These are phyloP conservation scores for Pseudeuparius sepicola DNA, from an alignment of 2,888 invertebrate species.

Conservation along the genomic window DNA sequence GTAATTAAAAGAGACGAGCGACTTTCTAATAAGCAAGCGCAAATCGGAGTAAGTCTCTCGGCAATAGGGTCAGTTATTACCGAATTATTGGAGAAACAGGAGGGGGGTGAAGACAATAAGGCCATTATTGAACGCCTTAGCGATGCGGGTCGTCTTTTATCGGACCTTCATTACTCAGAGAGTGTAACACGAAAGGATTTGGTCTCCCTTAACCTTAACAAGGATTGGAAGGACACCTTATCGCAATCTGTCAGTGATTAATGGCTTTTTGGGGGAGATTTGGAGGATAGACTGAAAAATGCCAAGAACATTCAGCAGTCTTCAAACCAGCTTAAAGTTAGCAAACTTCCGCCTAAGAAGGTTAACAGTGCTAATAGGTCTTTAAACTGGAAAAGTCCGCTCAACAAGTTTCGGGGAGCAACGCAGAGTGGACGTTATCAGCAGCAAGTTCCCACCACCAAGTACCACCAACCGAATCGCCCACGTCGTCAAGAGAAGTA, in stretches of 20 bases:
- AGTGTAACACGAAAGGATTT: slow-evolving; percentile 10
- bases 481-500: slow-evolving; percentile 5
- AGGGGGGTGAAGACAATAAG: slow-evolving; percentile 8
- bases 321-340: too few species aligned
- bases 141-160: too few species aligned
- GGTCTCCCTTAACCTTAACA: slow-evolving; percentile 13
- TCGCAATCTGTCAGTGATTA: too few species aligned
- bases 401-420: slow-evolving; percentile 9
- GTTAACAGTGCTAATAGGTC: slow-evolving; percentile 6
- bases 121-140: too few species aligned
- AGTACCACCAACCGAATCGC: slow-evolving; percentile 1
- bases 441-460: slow-evolving; percentile 10
- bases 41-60: slow-evolving; percentile 10
- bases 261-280: too few species aligned
- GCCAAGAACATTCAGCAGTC: too few species aligned
- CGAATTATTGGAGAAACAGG: slow-evolving; percentile 8
- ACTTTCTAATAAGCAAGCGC: slow-evolving; percentile 7
- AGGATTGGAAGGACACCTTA: too few species aligned
- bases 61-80: slow-evolving; percentile 10
- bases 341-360: slow-evolving; percentile 5
- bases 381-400: slow-evolving; percentile 15
- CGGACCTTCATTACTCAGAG: slow-evolving; percentile 9
- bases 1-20: too few species aligned
- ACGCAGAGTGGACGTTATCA: slow-evolving; percentile 11
- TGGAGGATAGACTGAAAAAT: too few species aligned